Evolutionary conservation across 1,140 invertebrate genomes (phyloP).

Genomic region (Pinna nobilis): DNA sequence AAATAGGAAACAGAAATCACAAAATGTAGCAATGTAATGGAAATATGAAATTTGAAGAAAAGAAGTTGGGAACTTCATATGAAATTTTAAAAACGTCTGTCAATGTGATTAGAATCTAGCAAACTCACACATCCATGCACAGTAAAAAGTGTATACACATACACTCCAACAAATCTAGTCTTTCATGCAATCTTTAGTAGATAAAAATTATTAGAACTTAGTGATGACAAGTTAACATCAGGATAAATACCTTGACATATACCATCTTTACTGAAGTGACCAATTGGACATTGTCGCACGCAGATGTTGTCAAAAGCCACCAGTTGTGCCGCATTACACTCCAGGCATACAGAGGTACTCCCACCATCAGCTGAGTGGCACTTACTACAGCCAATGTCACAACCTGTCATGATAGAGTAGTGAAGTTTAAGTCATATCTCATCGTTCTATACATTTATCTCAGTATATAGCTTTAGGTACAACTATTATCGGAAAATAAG

Average conservation of each 20-base stretch:
- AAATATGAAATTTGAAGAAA: too few relatives aligned
- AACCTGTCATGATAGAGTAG: slow-evolving; percentile 25
- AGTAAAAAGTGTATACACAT: not conserved
- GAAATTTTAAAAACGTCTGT: not conserved
- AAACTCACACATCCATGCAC: not conserved
- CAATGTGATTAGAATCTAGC: not conserved
- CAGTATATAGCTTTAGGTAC: not conserved
- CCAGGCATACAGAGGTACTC: slow-evolving; percentile 36
- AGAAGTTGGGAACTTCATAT: too few relatives aligned
- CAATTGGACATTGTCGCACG: slow-evolving; percentile 39
- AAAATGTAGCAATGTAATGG: too few relatives aligned
- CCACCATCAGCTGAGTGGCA: slow-evolving; percentile 31
- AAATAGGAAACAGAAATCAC: too few relatives aligned
- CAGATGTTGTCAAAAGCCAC: slow-evolving; percentile 43
- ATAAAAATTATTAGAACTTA: too few relatives aligned
- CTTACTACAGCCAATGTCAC: slow-evolving; percentile 44
- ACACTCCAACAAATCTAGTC: too few relatives aligned
- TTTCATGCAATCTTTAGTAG: too few relatives aligned
- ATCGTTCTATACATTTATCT: not conserved
- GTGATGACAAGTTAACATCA: too few relatives aligned
- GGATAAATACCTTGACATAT: slow-evolving; percentile 47
- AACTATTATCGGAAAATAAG: not conserved
- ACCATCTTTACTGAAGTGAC: slow-evolving; percentile 26
- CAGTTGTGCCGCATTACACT: slow-evolving; percentile 34
- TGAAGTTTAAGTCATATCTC: not conserved